phyloP scores from a whole-genome alignment of 2,888 invertebrate genomes.

The Melieria crassipennis region DNA sequence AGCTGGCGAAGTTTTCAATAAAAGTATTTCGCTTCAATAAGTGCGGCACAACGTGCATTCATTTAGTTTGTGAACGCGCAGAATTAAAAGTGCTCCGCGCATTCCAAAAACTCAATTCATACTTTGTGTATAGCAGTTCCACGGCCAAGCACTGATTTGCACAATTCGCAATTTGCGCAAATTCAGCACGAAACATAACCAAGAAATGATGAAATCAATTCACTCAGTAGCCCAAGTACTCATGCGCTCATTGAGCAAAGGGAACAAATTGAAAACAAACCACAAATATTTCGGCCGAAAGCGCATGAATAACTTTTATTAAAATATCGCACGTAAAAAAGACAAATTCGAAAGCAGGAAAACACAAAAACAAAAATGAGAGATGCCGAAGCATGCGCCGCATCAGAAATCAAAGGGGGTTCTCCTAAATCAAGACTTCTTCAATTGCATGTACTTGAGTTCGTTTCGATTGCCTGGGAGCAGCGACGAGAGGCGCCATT shows the following conservation, averaged over 20 bases:
- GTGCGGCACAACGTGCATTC: too few species aligned
- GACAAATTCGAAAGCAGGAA: conserved; percentile 9
- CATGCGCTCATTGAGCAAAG: conserved; percentile 10
- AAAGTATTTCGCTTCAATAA: too few species aligned
- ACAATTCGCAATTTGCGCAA: neutral
- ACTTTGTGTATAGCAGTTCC: too few species aligned
- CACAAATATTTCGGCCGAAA: neutral
- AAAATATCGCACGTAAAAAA: conserved; percentile 9
- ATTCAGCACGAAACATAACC: neutral
- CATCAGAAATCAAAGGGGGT: conserved; percentile 27
- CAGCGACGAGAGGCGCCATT: too few species aligned
- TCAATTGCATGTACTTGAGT: neutral
- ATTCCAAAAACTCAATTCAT: too few species aligned
- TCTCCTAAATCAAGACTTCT: conserved; percentile 8
- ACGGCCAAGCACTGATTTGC: too few species aligned
- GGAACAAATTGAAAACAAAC: neutral
- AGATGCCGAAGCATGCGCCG: conserved; percentile 20
- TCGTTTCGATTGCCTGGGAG: neutral
- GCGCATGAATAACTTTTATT: neutral
- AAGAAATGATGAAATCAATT: conserved; percentile 51
- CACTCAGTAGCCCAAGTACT: conserved; percentile 56
- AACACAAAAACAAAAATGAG: too few species aligned
- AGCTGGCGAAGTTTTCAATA: too few species aligned
- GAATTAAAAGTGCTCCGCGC: too few species aligned
- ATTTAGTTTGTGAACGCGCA: too few species aligned